These are phyloP conservation scores for Nipponia nippon DNA, from an alignment of 2,113 vertebrate species.

Conservation along the genomic window DNA sequence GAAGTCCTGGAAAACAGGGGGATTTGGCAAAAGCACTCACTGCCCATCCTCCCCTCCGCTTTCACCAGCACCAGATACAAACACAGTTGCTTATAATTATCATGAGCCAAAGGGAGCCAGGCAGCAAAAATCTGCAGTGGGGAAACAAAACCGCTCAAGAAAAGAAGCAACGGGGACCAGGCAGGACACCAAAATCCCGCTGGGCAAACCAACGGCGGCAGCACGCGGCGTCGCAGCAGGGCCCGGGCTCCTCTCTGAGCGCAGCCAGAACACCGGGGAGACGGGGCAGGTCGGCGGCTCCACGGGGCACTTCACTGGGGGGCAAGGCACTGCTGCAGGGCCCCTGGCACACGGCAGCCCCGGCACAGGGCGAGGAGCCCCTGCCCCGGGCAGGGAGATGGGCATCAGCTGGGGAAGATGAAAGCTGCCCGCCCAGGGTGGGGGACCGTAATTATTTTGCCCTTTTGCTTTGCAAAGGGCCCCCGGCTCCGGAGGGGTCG, in stretches of 20 bases:
- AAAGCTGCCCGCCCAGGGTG: neutral
- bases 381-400: neutral
- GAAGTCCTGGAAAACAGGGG: neutral
- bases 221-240: neutral
- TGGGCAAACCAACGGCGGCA: neutral
- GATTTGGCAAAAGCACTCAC: neutral
- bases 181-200: neutral
- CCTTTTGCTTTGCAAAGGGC: neutral
- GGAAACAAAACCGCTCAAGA: neutral
- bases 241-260: neutral
- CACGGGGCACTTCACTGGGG: fast-evolving
- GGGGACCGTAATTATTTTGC: neutral
- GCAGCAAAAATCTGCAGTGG: neutral
- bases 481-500: neutral
- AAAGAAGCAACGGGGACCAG: neutral
- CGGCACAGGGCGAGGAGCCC: neutral
- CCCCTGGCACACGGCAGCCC: neutral
- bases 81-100: fast-evolving
- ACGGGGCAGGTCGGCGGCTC: neutral
- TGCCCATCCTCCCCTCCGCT: neutral
- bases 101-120: neutral
- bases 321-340: neutral
- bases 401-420: neutral
- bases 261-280: neutral
- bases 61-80: neutral